A percentile compares a stretch with the other conserved stretches of the same genome.
These are phyloP conservation scores for Rotaria socialis DNA, from an alignment of 2,888 invertebrate species.

Conservation along the genomic window DNA sequence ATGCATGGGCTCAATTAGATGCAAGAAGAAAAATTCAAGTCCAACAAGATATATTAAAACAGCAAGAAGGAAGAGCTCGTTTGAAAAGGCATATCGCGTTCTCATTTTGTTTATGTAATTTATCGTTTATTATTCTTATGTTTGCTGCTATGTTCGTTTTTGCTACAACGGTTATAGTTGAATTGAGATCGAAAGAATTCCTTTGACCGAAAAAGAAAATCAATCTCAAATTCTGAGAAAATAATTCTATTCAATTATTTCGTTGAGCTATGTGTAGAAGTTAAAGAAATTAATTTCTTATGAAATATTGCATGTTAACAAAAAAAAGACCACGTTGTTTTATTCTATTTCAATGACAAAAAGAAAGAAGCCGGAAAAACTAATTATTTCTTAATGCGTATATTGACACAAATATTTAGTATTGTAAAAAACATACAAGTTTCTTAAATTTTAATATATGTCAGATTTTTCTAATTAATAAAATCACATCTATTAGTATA, in stretches of 20 bases:
- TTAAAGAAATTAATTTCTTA: neutral
- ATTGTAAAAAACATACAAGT: no score
- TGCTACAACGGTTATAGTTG: neutral
- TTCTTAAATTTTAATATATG: no score
- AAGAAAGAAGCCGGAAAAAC: no score
- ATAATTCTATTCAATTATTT: neutral
- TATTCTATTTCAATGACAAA: no score
- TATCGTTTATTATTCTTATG: neutral
- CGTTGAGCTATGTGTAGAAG: no score
- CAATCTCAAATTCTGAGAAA: neutral
- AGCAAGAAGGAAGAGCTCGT: neutral
- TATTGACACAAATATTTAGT: no score
- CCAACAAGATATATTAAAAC: neutral
- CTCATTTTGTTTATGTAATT: constrained; percentile 36
- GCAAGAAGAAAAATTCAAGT: neutral
- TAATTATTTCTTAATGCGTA: no score
- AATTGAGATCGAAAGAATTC: neutral
- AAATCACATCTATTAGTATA: no score
- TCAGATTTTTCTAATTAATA: no score
- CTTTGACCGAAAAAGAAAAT: neutral
- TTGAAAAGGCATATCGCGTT: neutral
- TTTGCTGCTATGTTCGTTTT: neutral
- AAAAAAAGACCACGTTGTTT: neutral
- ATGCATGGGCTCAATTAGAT: neutral
- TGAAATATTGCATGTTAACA: no score